Base-by-base conservation (phyloP, 2,888 invertebrate species). In the Caenorhabditis virilis region DNA sequence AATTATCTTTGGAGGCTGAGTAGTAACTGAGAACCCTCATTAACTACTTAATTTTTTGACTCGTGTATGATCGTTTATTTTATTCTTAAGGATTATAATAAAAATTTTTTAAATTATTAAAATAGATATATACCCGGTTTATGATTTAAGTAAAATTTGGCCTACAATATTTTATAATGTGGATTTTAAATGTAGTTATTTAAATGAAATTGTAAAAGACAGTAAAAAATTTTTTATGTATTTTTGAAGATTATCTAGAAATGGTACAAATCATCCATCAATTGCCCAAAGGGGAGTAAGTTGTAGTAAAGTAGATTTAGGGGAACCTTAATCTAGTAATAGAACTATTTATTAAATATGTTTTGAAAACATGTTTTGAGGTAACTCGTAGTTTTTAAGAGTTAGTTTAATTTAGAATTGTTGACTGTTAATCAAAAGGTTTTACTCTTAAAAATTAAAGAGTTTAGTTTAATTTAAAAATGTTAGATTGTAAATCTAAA, bases 191-290 rank as follows among this genome's bases (percentile, higher is more conserved):
- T 36, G 51, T 71, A 60, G 61, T 53, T 23, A 13, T 50, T 61
- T 63, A 23, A 63, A 57, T 71, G 70, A 72, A 72, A 72, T 52
- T 76, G 72, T 68, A 72, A 71, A 74, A 75, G 71, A 72, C 69
- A 74, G 73, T 73, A 76, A 70, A 67, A 66, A 58, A 42, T 48
- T 72, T 54, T 74, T 71, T 70, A 78, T 69, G 43, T 72, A 47
- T 59, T 52, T 78, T 75, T 52, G 79, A 52, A 52, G 83, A 82
- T 64, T 53, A 72, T 65, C 36, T 56, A 47, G 43, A 58, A 61
- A 26, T 78, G 74, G 74, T 76, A 69, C 76, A 74, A 76, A 76
- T 74, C 74, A 74, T 76, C 76, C 76, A 74, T 76, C 76, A 76
- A 76, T 71, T 76, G 67, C 73, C 69, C 60, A 71, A 61, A 74